A percentile compares a stretch with the other conserved stretches of the same genome.
Evolutionary conservation across 2,113 vertebrate genomes (phyloP).

Genomic region (Microtus pennsylvanicus): DNA sequence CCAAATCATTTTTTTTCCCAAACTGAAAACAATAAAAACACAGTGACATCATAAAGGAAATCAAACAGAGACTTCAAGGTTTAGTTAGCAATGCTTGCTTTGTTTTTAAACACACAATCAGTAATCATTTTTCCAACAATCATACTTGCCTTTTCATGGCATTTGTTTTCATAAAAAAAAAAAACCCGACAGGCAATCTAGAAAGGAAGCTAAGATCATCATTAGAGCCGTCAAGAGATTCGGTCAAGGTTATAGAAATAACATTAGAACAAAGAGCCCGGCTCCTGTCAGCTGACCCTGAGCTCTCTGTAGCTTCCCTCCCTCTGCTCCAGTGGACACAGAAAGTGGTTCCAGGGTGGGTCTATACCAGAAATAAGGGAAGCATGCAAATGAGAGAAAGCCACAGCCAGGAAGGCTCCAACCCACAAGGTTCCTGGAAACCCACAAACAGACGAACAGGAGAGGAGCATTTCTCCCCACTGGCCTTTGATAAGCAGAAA

Average conservation of each 20-base stretch:
- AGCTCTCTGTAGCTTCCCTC: not conserved
- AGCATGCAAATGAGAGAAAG: slow-evolving; percentile 76
- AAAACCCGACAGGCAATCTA: not conserved
- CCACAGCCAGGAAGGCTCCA: slow-evolving; percentile 62
- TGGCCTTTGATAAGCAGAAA: slow-evolving; percentile 26
- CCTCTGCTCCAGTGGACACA: slow-evolving; percentile 72
- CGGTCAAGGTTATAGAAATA: not conserved
- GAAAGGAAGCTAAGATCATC: slow-evolving; percentile 58
- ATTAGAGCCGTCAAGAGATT: slow-evolving; percentile 29
- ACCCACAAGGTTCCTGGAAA: slow-evolving; percentile 63
- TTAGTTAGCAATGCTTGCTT: slow-evolving; percentile 29
- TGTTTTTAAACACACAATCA: not conserved
- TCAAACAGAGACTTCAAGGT: slow-evolving; percentile 70
- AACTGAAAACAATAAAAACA: slow-evolving; percentile 53
- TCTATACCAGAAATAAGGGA: slow-evolving; percentile 73
- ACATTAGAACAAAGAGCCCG: slow-evolving; percentile 58
- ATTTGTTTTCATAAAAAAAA: slow-evolving; percentile 36
- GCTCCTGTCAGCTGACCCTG: slow-evolving; percentile 64
- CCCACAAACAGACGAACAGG: not conserved
- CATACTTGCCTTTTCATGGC: slow-evolving; percentile 64
- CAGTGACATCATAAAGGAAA: slow-evolving; percentile 69
- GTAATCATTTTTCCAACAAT: not conserved
- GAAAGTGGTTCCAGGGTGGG: slow-evolving; percentile 25
- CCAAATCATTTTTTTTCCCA: slow-evolving; percentile 72
- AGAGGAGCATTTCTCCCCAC: not conserved